Evolutionary conservation across 2,113 vertebrate genomes (phyloP), one percentile per base, ranked within the genome.

Genomic region (Onychostoma macrolepis): DNA sequence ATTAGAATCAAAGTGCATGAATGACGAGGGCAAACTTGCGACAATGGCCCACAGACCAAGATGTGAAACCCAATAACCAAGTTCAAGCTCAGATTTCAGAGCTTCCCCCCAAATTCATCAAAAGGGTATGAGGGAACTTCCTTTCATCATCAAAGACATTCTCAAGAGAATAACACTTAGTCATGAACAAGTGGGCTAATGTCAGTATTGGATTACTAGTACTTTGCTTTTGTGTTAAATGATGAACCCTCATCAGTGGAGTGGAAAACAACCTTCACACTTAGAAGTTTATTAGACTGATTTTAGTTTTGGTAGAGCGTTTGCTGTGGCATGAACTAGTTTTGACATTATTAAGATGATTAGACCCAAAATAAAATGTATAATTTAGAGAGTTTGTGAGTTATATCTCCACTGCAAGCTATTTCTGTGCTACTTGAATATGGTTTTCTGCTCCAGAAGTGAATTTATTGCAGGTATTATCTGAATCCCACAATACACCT

Each of bases 51-150:
- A 84, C 45, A n/a, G 83, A 82, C 71, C 24, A 67, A 87, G 26
- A 83, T 75, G 67, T 80, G 90, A 89, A 86, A 91, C 85, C 79
- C 48, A 90, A 65, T 87, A 85, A 88, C 74, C n/a, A 71, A 53
- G 79, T 77, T 86, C 41, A 50, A 85, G 65, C 74, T 76, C 63
- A 33, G 75, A 50, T 76, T 84, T 65, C 50, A 76, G 76, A 50
- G 38, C 58, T 75, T 81, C 10, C 50, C 15, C 84, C 38, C 28
- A 43, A 83, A 67, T 65, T 76, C 79, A 82, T 85, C 83, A 89
- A 82, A 87, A 53, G 61, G 48, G 63, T 69, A 58, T 45, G 65
- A 71, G 53, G 83, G 53, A 83, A 77, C 43, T 67, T 86, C 78
- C 56, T 75, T 85, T 87, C 85, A 56, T 61, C 83, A 72, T 87